Conservation (phyloP, 2,797 vertebrate genomes). For the Cryptoprocta ferox region DNA sequence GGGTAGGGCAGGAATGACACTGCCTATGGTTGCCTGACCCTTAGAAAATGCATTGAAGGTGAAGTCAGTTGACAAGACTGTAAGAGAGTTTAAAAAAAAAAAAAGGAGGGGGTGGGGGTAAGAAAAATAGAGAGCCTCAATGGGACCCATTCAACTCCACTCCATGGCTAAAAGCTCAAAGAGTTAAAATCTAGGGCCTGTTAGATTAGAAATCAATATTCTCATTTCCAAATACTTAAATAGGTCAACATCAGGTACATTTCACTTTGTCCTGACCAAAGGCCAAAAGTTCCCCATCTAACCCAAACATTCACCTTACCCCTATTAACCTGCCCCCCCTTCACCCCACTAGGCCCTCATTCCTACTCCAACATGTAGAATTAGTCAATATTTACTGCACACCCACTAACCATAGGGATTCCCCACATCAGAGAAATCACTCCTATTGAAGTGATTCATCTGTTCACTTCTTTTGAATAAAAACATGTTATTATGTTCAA, state of each 20-base stretch:
- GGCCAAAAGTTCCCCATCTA: neutral
- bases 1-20: neutral
- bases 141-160: neutral
- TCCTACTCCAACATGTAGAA: neutral
- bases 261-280: neutral
- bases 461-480: slow-evolving; percentile 50
- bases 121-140: neutral
- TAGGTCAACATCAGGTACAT: neutral
- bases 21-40: neutral
- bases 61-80: too few species aligned
- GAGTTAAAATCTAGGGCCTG: neutral
- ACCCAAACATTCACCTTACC: too few species aligned
- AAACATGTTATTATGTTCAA: slow-evolving; percentile 72
- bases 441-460: slow-evolving; percentile 49
- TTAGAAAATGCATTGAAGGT: neutral
- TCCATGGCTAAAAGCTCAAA: neutral
- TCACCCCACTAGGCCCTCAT: neutral
- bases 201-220: neutral
- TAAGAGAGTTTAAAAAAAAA: neutral
- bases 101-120: fast-evolving
- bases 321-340: neutral
- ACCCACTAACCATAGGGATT: neutral
- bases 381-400: neutral
- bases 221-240: slow-evolving; percentile 17
- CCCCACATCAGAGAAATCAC: neutral